Evolutionary conservation across 1,140 invertebrate species (phyloP).

Genomic region (Drosophila trapezifrons): DNA sequence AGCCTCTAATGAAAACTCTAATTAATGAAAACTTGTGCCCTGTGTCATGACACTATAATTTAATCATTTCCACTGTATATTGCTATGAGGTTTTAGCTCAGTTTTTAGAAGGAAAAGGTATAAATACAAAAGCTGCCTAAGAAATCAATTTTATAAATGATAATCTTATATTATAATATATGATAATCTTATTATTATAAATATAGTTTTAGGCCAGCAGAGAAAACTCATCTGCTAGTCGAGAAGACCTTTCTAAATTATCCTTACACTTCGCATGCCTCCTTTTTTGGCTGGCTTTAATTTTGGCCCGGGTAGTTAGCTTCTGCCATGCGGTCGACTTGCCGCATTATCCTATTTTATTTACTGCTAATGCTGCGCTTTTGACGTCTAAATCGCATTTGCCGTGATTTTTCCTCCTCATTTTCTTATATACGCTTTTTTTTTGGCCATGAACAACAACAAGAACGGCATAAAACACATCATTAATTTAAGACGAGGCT

Average conservation of each 20-base stretch:
- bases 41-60: too few relatives aligned
- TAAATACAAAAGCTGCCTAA: too few relatives aligned
- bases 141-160: background rate
- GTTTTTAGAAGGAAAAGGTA: background rate
- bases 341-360: slow-evolving; percentile 81
- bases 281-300: slow-evolving; percentile 16
- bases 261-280: slow-evolving; percentile 4
- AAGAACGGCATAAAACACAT: slow-evolving; percentile 73
- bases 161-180: too few relatives aligned
- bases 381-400: slow-evolving; percentile 77
- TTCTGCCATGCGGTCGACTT: slow-evolving; percentile 69
- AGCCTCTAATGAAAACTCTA: too few relatives aligned
- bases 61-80: background rate
- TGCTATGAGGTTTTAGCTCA: too few relatives aligned
- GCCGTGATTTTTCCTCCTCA: slow-evolving; percentile 67
- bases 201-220: background rate
- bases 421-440: slow-evolving; percentile 23
- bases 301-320: slow-evolving; percentile 29
- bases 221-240: background rate
- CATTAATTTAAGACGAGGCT: slow-evolving; percentile 79
- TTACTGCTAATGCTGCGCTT: slow-evolving; percentile 81
- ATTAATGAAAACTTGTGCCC: too few relatives aligned
- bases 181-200: too few relatives aligned
- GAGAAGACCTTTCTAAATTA: background rate
- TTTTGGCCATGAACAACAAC: slow-evolving; percentile 24